phyloP scores from a whole-genome alignment of 2,113 vertebrate species.

The Larimichthys polyactis region DNA sequence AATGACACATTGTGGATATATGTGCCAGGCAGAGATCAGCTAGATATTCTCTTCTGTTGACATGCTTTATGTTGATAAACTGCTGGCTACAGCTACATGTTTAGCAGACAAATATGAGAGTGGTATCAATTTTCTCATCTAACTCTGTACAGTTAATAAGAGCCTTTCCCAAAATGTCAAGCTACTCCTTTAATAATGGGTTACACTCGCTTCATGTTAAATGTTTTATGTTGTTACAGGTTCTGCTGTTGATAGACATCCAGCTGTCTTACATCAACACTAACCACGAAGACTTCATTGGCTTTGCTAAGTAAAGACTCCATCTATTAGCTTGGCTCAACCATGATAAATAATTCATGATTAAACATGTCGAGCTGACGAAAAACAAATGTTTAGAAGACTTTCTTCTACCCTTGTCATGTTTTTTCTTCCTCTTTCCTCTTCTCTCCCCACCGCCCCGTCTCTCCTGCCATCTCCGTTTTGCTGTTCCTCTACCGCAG shows the following conservation, averaged over 20 bases:
- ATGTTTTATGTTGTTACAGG: slow-evolving; percentile 74
- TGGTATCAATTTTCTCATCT: neutral
- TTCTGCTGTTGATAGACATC: slow-evolving; percentile 92
- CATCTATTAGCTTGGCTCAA: slow-evolving; percentile 38
- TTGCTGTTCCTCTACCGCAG: slow-evolving; percentile 70
- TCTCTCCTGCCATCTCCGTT: neutral
- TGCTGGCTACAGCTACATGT: neutral
- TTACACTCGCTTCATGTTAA: neutral
- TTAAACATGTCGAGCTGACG: neutral
- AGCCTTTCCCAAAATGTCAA: neutral
- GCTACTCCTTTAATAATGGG: neutral
- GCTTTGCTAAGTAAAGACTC: slow-evolving; percentile 91
- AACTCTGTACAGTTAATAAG: neutral
- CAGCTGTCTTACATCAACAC: slow-evolving; percentile 96
- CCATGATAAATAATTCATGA: slow-evolving; percentile 48
- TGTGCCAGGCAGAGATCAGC: neutral
- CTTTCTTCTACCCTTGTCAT: slow-evolving; percentile 1
- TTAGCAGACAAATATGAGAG: neutral
- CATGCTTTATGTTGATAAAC: neutral
- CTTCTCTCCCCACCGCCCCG: slow-evolving; percentile 12
- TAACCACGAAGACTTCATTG: slow-evolving; percentile 96
- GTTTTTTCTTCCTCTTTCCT: slow-evolving; percentile 32
- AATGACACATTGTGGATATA: no score
- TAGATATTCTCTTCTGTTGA: neutral
- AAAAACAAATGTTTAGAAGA: slow-evolving; percentile 30